Evolutionary conservation across 2,113 vertebrate genomes (phyloP).

Genomic region (Turnix velox): DNA sequence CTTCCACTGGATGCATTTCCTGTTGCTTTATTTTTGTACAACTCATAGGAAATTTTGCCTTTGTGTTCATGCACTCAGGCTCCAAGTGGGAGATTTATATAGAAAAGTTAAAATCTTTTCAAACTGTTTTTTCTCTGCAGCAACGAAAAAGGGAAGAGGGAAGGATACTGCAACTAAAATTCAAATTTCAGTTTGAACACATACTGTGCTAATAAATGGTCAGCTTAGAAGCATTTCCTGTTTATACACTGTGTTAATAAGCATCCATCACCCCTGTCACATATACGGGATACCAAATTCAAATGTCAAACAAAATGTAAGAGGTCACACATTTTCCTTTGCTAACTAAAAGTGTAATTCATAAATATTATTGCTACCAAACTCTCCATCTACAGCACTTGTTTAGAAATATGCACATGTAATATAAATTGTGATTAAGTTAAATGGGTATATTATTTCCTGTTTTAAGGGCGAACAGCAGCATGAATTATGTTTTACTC

Average conservation of each 20-base stretch:
- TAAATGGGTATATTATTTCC: conserved; percentile 87
- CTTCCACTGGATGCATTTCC: neutral
- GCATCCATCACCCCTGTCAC: conserved; percentile 81
- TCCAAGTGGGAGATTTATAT: neutral
- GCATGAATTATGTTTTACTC: conserved; percentile 80
- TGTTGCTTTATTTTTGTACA: neutral
- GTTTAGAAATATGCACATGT: conserved; percentile 86
- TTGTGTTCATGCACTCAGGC: neutral
- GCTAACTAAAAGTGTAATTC: conserved; percentile 87
- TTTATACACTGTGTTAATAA: conserved; percentile 82
- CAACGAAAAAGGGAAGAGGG: neutral
- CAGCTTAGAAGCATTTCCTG: conserved; percentile 85
- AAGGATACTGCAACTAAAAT: conserved; percentile 56
- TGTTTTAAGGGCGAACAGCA: conserved; percentile 82
- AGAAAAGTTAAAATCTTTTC: neutral
- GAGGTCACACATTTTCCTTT: conserved; percentile 86
- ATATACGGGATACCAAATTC: conserved; percentile 78
- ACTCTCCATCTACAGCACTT: conserved; percentile 82
- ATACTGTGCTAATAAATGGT: conserved; percentile 75
- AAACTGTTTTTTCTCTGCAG: neutral
- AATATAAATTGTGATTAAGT: conserved; percentile 85
- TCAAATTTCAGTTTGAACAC: conserved; percentile 65
- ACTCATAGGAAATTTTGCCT: neutral
- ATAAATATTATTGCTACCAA: conserved; percentile 88
- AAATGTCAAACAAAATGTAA: conserved; percentile 86